Percentiles rank a stretch among this genome's conserved stretches.
Evolutionary conservation across 2,888 invertebrate species (phyloP).

Genomic region (Linyphia triangularis): DNA sequence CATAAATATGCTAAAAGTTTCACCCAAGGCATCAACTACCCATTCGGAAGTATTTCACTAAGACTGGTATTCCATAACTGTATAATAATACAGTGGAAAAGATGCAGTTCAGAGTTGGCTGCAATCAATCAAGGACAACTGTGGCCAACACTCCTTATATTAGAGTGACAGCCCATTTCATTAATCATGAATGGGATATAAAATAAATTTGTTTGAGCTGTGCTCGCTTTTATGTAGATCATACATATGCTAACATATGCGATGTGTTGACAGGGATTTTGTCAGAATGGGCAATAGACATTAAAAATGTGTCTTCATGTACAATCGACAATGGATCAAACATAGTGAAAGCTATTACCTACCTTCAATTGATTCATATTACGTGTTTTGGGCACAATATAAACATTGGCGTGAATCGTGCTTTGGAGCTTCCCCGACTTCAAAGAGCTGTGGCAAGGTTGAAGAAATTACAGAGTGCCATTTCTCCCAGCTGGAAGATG

Average conservation of each 20-base stretch:
- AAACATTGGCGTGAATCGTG: not conserved
- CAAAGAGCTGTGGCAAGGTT: not conserved
- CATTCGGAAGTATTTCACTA: not conserved
- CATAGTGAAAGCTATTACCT: not conserved
- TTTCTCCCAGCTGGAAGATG: slow-evolving; percentile 23
- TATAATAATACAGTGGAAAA: not conserved
- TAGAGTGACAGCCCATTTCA: slow-evolving; percentile 20
- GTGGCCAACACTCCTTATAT: slow-evolving; percentile 5
- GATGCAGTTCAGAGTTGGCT: not conserved
- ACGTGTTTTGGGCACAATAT: not conserved
- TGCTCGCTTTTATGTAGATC: not conserved
- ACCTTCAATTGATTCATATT: not conserved
- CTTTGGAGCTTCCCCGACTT: not conserved
- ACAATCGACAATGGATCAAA: slow-evolving; percentile 36
- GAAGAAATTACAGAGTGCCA: slow-evolving; percentile 5
- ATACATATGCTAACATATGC: not conserved
- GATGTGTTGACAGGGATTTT: not conserved
- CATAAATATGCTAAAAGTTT: not conserved
- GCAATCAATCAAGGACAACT: slow-evolving; percentile 3
- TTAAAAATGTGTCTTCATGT: not conserved
- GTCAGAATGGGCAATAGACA: slow-evolving; percentile 18
- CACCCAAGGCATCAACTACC: not conserved
- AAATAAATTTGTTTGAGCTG: slow-evolving; percentile 8
- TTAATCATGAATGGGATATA: slow-evolving; percentile 1
- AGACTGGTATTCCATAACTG: slow-evolving; percentile 1